These are phyloP conservation scores for Chaetura pelagica DNA, from an alignment of 2,113 vertebrate genomes.

Conservation along the genomic window DNA sequence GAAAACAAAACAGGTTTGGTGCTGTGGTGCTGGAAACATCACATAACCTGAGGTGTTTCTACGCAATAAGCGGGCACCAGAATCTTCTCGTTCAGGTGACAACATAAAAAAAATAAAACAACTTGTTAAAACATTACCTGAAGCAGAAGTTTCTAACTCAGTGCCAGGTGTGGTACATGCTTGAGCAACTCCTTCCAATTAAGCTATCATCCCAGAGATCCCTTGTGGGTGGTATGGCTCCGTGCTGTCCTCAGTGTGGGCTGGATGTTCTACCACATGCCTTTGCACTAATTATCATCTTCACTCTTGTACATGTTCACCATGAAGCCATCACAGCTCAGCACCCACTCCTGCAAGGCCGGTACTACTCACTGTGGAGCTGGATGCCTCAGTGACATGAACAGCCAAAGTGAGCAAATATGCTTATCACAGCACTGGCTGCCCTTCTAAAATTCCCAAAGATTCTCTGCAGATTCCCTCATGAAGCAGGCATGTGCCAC, in stretches of 20 bases:
- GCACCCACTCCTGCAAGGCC: not conserved
- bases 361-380: not conserved
- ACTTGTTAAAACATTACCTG: constrained; percentile 69
- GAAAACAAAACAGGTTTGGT: not conserved
- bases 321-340: not conserved
- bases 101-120: constrained; percentile 26
- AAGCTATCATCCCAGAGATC: not conserved
- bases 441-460: not conserved
- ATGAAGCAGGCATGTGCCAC: not conserved
- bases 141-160: constrained; percentile 42
- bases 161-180: constrained; percentile 25
- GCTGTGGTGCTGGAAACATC: not conserved
- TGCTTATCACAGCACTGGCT: not conserved
- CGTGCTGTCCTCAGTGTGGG: not conserved
- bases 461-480: not conserved
- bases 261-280: not conserved
- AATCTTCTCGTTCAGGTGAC: constrained; percentile 45
- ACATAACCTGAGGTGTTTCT: not conserved
- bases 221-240: constrained; percentile 48
- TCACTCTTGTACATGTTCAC: not conserved
- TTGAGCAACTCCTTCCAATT: constrained; percentile 48
- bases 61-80: not conserved
- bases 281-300: not conserved
- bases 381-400: not conserved
- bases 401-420: not conserved